Evolutionary conservation across 2,888 invertebrate species (phyloP).

Genomic region (Melanargia galathea): DNA sequence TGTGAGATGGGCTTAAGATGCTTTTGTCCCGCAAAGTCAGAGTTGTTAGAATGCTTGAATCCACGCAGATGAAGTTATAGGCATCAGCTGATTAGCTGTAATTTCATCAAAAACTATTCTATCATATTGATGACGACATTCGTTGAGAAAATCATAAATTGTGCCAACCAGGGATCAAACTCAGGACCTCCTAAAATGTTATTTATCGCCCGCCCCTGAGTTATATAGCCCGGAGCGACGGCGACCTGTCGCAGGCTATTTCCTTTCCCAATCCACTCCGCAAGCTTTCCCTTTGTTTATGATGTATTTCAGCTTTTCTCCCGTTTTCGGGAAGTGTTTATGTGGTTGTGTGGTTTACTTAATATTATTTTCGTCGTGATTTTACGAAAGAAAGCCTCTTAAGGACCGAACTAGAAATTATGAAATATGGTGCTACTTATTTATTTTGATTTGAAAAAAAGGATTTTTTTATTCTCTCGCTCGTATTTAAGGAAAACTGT

Average conservation of each 20-base stretch:
- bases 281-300: constrained; percentile 42
- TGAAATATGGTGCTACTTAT: background rate
- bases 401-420: background rate
- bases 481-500: no score
- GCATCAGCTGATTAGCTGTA: no score
- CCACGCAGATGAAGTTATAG: no score
- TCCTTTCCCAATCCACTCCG: constrained; percentile 44
- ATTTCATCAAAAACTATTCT: no score
- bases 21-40: no score
- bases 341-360: constrained; percentile 1
- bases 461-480: background rate
- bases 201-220: constrained; percentile 30
- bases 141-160: no score
- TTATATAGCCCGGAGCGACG: constrained; percentile 47
- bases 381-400: constrained; percentile 8
- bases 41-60: no score
- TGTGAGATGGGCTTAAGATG: no score
- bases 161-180: background rate
- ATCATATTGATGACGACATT: no score
- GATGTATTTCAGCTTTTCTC: constrained; percentile 34
- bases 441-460: background rate
- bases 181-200: background rate
- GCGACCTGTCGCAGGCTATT: constrained; percentile 48
- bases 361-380: constrained; percentile 15
- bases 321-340: constrained; percentile 26